phyloP scores from a whole-genome alignment of 2,797 vertebrate species.

The Tachyglossus aculeatus region DNA sequence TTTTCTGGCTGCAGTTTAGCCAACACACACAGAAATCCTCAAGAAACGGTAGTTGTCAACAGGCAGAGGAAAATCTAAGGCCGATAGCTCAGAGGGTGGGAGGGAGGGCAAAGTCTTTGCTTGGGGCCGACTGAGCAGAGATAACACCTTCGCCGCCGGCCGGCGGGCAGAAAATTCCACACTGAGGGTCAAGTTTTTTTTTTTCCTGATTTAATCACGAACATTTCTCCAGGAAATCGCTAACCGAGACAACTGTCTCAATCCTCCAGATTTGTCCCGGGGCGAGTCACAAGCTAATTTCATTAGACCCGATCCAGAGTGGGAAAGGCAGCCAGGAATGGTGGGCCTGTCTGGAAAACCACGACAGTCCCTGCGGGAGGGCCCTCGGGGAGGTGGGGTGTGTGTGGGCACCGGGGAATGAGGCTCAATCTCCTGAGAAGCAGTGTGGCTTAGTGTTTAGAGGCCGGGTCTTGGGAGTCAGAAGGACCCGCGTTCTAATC shows the following conservation, averaged over 20 bases:
- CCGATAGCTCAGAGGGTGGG: no score
- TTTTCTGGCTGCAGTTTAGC: slow-evolving; percentile 60
- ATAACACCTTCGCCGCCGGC: slow-evolving; percentile 54
- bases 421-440: no score
- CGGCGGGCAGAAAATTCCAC: slow-evolving; percentile 60
- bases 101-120: no score
- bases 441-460: no score
- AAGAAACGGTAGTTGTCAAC: slow-evolving; percentile 42
- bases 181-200: slow-evolving; percentile 56
- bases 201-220: slow-evolving; percentile 65
- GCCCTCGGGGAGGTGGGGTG: no score
- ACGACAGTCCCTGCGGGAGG: slow-evolving; percentile 32
- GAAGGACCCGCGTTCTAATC: no score
- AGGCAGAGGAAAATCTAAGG: no score
- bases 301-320: slow-evolving; percentile 44
- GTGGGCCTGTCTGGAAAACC: slow-evolving; percentile 2
- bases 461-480: no score
- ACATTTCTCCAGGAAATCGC: slow-evolving; percentile 62
- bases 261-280: slow-evolving; percentile 59
- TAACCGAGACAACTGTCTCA: slow-evolving; percentile 61
- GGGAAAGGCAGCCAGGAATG: no score
- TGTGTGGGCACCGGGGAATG: no score
- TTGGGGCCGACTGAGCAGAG: slow-evolving; percentile 58
- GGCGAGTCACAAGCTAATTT: slow-evolving; percentile 56
- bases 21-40: slow-evolving; percentile 56